Evolutionary conservation across 64 coral and sea anemone genomes (phyloP).

Genomic region (Trachythela sp.): DNA sequence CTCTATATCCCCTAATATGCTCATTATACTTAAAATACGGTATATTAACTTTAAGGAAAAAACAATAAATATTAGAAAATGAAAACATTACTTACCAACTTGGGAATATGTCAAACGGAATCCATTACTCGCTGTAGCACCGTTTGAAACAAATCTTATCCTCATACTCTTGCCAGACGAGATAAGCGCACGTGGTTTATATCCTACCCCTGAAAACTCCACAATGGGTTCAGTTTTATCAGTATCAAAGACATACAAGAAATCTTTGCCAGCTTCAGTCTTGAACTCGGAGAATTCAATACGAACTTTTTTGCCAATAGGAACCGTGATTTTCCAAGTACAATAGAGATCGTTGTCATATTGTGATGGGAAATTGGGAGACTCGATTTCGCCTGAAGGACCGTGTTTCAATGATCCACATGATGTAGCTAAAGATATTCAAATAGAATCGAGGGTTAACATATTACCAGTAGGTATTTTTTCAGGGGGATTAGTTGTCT

Average conservation of each 20-base stretch:
- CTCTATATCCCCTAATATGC: too few species aligned
- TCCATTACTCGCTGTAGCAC: slow-evolving; percentile 64
- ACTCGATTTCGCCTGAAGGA: neutral
- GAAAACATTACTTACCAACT: slow-evolving; percentile 47
- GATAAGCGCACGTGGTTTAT: slow-evolving; percentile 74
- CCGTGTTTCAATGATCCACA: slow-evolving; percentile 67
- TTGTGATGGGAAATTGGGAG: neutral
- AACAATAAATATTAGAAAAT: neutral
- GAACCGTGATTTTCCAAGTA: slow-evolving; percentile 85
- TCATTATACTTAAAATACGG: too few species aligned
- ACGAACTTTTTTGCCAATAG: slow-evolving; percentile 56
- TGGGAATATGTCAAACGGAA: slow-evolving; percentile 78
- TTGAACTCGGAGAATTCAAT: neutral
- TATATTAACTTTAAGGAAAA: neutral
- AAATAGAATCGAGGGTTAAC: too few species aligned
- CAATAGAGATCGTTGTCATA: slow-evolving; percentile 86
- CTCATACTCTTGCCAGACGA: slow-evolving; percentile 76
- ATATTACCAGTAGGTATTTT: too few species aligned
- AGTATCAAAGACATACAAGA: slow-evolving; percentile 64
- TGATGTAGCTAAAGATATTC: slow-evolving; percentile 71
- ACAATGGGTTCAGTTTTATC: slow-evolving; percentile 70
- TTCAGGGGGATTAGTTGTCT: too few species aligned
- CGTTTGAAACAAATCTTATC: slow-evolving; percentile 78
- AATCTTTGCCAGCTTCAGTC: slow-evolving; percentile 23
- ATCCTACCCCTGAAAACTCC: slow-evolving; percentile 68